Base-by-base conservation (phyloP, 30 jellyfish, hydroid and myxozoan genomes). In the Turritopsis rubra region DNA sequence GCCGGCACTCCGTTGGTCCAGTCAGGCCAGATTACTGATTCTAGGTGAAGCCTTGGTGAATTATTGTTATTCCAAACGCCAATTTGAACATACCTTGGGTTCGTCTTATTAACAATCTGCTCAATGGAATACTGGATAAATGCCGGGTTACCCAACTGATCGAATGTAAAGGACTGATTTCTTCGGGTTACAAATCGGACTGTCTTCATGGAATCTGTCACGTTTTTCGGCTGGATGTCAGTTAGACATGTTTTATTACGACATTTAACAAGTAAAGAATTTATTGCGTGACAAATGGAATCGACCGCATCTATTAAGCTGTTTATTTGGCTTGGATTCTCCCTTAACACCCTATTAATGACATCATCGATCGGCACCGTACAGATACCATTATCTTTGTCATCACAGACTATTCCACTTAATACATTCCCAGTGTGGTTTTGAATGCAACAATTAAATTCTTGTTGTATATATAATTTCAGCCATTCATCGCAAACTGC, bases 401-500 rank as follows among this genome's bases (percentile, higher is more conserved):
- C 41, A 20, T 27, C 27, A 26, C 88, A 66, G 21, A 0, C 0
- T 20, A 82, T 41, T 19, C 30, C 71, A 25, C 31, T 16, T 25
- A 68, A 27, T n/a, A 27, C 8, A 52, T 66, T 54, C 0, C 71
- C 30, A 66, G 68, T 26, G 23, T 18, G 26, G 21, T 21, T 71
- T 19, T 54, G 19, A 7, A 82, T 70, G 0, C 24, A 18, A 77
- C 98, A 91, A 8, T 65, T 68, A 74, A 41, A 85, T 23, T 23
- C 41, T 21, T 83, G 83, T 21, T 28, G 66, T 7, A 91, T 68
- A 31, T 75, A 87, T 25, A 21, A 18, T 71, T 73, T 75, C 29
- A 91, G 89, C 98, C 98, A 91, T n/a, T 86, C 86, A 85, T 91
- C 86, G 53, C 96, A 87, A 19, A 23, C 83, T 1, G 84, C 79